phyloP scores from a whole-genome alignment of 92 coral and sea anemone genomes.

The Heliopora coerulea region DNA sequence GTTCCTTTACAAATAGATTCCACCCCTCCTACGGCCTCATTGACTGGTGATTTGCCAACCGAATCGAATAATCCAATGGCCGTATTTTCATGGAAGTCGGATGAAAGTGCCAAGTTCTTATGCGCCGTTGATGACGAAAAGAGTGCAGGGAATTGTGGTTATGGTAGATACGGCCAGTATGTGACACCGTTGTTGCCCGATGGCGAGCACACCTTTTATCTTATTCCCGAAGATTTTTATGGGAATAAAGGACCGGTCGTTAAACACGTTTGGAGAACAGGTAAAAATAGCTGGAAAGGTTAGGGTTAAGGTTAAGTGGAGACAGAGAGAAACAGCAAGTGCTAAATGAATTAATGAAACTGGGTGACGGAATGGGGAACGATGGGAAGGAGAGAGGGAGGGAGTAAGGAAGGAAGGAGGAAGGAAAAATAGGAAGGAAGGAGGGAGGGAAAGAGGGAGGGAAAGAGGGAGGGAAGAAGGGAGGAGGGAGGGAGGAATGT shows the following conservation, averaged over 20 bases:
- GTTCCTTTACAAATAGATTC: background rate
- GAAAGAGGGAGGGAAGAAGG: background rate
- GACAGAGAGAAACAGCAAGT: background rate
- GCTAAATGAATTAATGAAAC: background rate
- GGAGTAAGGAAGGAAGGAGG: background rate
- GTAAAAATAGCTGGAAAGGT: background rate
- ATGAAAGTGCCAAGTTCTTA: slow-evolving; percentile 4
- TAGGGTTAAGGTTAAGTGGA: background rate
- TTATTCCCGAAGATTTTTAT: background rate
- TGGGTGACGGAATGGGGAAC: no score
- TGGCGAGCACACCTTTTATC: slow-evolving; percentile 26
- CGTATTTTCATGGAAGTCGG: background rate
- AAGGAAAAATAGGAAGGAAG: background rate
- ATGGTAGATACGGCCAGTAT: background rate
- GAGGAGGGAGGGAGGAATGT: background rate
- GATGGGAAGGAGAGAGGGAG: background rate
- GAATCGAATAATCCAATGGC: background rate
- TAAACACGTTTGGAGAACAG: slow-evolving; percentile 25
- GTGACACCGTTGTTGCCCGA: slow-evolving; percentile 2
- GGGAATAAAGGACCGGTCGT: background rate
- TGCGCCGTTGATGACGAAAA: background rate
- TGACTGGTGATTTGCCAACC: background rate
- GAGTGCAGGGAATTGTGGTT: background rate
- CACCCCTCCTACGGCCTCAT: background rate
- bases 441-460: background rate